phyloP scores from a whole-genome alignment of 2,888 invertebrate genomes.

The Tetramorium bicarinatum region DNA sequence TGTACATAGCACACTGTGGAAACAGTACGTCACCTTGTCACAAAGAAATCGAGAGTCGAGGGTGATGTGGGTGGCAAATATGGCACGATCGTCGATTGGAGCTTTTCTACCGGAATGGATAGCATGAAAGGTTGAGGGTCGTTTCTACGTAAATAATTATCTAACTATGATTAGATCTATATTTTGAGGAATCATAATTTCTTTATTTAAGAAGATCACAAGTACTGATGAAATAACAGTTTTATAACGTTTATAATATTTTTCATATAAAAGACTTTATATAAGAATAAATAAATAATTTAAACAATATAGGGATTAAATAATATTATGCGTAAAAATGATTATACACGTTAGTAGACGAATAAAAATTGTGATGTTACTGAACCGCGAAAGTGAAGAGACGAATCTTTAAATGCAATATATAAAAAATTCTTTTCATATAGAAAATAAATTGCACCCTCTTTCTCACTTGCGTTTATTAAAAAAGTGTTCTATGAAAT shows the following conservation, averaged over 20 bases:
- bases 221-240: background rate
- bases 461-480: background rate
- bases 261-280: background rate
- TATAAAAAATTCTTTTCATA: background rate
- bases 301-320: background rate
- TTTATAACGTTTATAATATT: background rate
- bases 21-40: constrained; percentile 58
- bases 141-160: constrained; percentile 24
- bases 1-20: constrained; percentile 50
- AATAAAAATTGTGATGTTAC: background rate
- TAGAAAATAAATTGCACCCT: background rate
- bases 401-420: background rate
- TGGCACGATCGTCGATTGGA: constrained; percentile 44
- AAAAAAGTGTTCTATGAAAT: background rate
- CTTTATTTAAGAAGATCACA: background rate
- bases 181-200: background rate
- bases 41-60: constrained; percentile 51
- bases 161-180: constrained; percentile 16
- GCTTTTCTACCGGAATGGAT: constrained; percentile 4
- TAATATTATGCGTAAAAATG: background rate
- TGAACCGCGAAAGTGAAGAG: background rate
- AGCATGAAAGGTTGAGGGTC: constrained; percentile 1
- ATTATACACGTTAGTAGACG: too few species aligned
- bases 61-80: constrained; percentile 44
- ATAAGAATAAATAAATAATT: background rate